A percentile compares a stretch with the other conserved stretches of the same genome.
Conservation (phyloP, 2,113 vertebrate genomes). For the Mesembrinibis cayennensis region DNA sequence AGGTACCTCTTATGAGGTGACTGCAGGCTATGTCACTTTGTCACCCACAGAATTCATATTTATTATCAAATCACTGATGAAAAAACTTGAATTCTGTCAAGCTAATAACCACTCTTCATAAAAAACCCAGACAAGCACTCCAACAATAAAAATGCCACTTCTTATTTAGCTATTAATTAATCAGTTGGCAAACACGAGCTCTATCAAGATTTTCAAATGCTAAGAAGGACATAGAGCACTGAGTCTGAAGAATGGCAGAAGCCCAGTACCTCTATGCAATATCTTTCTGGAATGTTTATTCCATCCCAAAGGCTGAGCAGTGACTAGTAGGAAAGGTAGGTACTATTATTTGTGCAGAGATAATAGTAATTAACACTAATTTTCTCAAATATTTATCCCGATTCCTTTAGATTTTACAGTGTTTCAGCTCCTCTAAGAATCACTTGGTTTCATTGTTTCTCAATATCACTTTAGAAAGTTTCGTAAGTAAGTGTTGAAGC, state of each 20-base stretch:
- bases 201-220: background rate
- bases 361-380: background rate
- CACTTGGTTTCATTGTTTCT: background rate
- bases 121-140: background rate
- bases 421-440: background rate
- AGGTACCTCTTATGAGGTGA: background rate
- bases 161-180: background rate
- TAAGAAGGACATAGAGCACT: background rate
- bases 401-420: background rate
- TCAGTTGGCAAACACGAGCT: background rate
- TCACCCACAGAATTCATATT: background rate
- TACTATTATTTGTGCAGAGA: background rate
- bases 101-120: background rate
- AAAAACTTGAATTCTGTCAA: background rate
- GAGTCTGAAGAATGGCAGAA: background rate
- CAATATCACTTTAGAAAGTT: rapidly evolving
- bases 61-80: background rate
- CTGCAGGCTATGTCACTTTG: background rate
- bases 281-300: background rate
- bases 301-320: background rate
- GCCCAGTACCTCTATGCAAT: too few relatives aligned
- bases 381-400: background rate
- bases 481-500: background rate
- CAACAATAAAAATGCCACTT: background rate
- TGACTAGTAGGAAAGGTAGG: background rate